Percentiles rank a stretch among this genome's conserved stretches.
Conservation (phyloP, 2,888 invertebrate species). For the Papilio demoleus region DNA sequence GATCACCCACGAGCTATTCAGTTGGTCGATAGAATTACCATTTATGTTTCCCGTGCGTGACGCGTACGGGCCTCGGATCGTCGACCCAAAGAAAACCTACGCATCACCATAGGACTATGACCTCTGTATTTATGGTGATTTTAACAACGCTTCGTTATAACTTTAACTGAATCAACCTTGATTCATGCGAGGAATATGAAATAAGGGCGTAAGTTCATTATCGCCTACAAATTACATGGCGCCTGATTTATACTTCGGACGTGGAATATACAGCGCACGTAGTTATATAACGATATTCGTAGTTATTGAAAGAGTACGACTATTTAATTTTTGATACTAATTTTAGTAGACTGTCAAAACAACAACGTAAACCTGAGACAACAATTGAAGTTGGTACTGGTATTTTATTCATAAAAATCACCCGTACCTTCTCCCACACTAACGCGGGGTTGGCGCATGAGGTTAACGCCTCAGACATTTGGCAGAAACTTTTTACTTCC, state of each 20-base stretch:
- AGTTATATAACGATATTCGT: no score
- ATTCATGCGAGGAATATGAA: slow-evolving; percentile 38
- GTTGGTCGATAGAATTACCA: slow-evolving; percentile 55
- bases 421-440: no score
- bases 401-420: no score
- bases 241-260: neutral
- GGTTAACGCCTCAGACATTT: no score
- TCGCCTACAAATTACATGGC: slow-evolving; percentile 21
- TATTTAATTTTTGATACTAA: no score
- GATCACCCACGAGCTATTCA: slow-evolving; percentile 44
- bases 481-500: no score
- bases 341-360: no score
- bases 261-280: neutral
- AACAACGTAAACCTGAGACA: no score
- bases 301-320: no score
- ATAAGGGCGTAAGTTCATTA: slow-evolving; percentile 38
- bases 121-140: slow-evolving; percentile 50
- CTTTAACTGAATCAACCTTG: slow-evolving; percentile 39
- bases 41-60: slow-evolving; percentile 67
- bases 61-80: slow-evolving; percentile 52
- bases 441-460: no score
- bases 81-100: slow-evolving; percentile 54
- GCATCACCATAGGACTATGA: slow-evolving; percentile 50
- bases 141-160: slow-evolving; percentile 42
- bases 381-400: no score